Conservation (phyloP, 2,113 vertebrate species). For the Acrocephalus arundinaceus region DNA sequence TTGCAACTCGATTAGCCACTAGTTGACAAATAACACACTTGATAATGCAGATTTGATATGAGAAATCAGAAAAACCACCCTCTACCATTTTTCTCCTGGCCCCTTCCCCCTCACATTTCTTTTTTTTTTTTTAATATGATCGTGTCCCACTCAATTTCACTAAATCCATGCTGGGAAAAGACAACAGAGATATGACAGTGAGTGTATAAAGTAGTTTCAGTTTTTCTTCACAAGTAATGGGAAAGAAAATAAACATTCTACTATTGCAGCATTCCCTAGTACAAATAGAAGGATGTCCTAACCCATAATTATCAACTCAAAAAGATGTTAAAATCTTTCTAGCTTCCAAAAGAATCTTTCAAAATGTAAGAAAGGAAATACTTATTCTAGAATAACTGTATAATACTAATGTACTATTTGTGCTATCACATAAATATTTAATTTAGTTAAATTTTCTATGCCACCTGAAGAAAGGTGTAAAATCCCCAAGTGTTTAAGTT, state of each 20-base stretch:
- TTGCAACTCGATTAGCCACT: background rate
- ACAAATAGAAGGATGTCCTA: background rate
- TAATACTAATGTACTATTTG: background rate
- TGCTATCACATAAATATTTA: background rate
- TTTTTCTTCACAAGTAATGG: background rate
- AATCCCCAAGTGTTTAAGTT: background rate
- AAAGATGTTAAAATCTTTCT: background rate
- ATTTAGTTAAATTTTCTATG: background rate
- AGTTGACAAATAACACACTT: background rate
- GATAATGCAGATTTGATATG: background rate
- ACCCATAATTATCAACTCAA: background rate
- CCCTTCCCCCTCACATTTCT: accelerated
- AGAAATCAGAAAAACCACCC: slow-evolving; percentile 13
- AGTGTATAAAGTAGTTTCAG: background rate
- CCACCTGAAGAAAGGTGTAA: background rate
- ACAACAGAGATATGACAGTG: background rate
- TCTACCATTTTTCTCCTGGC: background rate
- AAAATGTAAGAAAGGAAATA: background rate
- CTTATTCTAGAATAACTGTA: background rate
- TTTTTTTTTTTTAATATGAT: background rate
- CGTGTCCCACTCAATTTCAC: background rate
- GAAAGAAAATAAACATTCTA: background rate
- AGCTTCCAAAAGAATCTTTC: background rate
- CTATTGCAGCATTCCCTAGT: background rate
- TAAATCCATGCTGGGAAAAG: background rate